Conservation (phyloP, 2,888 invertebrate species). For the Eumacrocentrus americanus region DNA sequence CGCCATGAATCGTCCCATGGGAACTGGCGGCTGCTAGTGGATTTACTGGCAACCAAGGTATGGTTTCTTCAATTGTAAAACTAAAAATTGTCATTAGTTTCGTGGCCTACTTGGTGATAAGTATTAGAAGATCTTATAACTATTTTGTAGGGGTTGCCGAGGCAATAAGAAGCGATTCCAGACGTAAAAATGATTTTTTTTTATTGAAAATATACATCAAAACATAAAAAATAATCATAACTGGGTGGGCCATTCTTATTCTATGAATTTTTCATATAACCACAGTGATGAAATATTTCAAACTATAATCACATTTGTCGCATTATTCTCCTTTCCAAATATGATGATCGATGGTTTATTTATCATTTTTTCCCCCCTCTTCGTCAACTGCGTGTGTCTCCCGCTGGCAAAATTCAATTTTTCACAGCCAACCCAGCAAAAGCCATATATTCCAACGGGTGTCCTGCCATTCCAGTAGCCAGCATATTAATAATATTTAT, state of each 20-base stretch:
- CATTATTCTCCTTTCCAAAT: background rate
- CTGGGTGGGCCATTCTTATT: no score
- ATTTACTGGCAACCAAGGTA: slow-evolving; percentile 7
- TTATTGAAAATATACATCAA: no score
- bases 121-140: no score
- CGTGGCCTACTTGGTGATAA: no score
- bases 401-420: background rate
- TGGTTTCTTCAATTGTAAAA: background rate
- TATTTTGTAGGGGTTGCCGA: no score
- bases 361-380: background rate
- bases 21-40: slow-evolving; percentile 16
- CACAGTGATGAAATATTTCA: background rate
- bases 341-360: background rate
- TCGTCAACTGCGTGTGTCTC: background rate
- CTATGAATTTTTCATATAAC: background rate
- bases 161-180: no score
- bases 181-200: no score
- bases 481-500: slow-evolving; percentile 33
- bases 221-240: no score
- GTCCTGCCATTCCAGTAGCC: background rate
- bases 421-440: background rate
- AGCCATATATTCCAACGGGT: background rate
- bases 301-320: background rate
- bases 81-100: background rate
- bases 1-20: slow-evolving; percentile 11